A percentile compares a stretch with the other conserved stretches of the same genome.
Conservation (phyloP, 2,113 vertebrate species). For the Bujurquina vittata region DNA sequence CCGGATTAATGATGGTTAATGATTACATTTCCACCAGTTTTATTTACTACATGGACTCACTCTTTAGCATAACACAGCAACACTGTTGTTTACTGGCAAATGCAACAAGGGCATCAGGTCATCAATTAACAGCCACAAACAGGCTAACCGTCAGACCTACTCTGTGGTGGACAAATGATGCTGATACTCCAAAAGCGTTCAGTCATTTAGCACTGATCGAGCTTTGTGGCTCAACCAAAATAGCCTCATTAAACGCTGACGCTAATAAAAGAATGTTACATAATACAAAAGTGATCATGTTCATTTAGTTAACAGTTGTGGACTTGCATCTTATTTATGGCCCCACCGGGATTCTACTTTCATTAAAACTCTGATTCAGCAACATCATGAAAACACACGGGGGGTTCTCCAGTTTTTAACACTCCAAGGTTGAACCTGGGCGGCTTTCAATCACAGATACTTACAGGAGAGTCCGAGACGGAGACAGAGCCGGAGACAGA, state of each 20-base stretch:
- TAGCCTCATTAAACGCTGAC: not conserved
- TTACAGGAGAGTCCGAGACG: not conserved
- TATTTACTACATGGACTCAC: too few species aligned
- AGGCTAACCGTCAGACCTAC: not conserved
- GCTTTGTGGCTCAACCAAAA: not conserved
- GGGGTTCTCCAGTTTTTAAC: not conserved
- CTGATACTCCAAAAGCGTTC: too few species aligned
- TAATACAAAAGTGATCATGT: too few species aligned
- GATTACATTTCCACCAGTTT: too few species aligned
- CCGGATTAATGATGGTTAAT: too few species aligned
- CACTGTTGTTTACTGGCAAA: too few species aligned
- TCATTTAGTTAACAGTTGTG: too few species aligned
- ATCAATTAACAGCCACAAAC: not conserved
- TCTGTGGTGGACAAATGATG: not conserved
- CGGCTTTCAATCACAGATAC: not conserved
- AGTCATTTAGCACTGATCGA: too few species aligned
- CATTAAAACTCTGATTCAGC: too few species aligned
- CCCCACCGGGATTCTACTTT: not conserved
- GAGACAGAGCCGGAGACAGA: not conserved
- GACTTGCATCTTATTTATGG: not conserved
- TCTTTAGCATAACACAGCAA: too few species aligned
- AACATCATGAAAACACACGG: too few species aligned
- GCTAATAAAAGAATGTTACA: not conserved
- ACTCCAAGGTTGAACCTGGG: rapidly evolving
- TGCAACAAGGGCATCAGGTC: not conserved